Percentiles rank a stretch among this genome's conserved stretches.
phyloP scores from a whole-genome alignment of 2,113 vertebrate species.

The Gopherus flavomarginatus region DNA sequence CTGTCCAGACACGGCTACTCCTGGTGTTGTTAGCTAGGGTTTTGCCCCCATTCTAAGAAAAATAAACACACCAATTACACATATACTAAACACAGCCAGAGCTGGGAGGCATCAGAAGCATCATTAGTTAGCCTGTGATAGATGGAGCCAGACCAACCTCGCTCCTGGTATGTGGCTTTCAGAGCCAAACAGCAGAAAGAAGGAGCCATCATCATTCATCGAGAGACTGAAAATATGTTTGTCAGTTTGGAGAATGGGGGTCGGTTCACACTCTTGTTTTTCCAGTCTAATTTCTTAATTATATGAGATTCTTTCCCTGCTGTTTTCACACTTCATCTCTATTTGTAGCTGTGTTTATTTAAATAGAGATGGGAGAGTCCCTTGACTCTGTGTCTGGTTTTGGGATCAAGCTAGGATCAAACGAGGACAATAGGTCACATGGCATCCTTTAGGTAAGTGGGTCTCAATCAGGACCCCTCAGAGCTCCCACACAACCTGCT shows the following conservation, averaged over 20 bases:
- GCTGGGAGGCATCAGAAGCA: accelerated
- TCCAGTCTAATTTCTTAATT: conserved; percentile 69
- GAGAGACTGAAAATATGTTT: conserved; percentile 34
- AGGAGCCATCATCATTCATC: not conserved
- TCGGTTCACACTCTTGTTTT: conserved; percentile 68
- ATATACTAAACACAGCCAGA: not conserved
- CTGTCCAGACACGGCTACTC: not conserved
- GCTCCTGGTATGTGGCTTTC: accelerated
- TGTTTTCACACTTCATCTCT: conserved; percentile 75
- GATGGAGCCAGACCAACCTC: not conserved
- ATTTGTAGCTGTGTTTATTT: conserved; percentile 71
- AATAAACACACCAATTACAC: not conserved
- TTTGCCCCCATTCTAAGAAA: not conserved
- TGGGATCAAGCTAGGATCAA: not conserved
- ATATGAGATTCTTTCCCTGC: conserved; percentile 69
- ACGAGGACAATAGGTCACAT: not conserved
- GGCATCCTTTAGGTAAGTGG: not conserved
- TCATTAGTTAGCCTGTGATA: accelerated
- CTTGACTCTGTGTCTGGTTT: conserved; percentile 48
- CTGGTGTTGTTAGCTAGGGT: not conserved
- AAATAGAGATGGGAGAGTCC: conserved; percentile 46
- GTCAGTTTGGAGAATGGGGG: conserved; percentile 41
- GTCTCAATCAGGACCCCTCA: not conserved
- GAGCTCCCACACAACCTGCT: not conserved
- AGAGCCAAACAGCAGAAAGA: accelerated